These are phyloP conservation scores for Melopsittacus undulatus DNA, from an alignment of 2,797 vertebrate species.

Conservation along the genomic window DNA sequence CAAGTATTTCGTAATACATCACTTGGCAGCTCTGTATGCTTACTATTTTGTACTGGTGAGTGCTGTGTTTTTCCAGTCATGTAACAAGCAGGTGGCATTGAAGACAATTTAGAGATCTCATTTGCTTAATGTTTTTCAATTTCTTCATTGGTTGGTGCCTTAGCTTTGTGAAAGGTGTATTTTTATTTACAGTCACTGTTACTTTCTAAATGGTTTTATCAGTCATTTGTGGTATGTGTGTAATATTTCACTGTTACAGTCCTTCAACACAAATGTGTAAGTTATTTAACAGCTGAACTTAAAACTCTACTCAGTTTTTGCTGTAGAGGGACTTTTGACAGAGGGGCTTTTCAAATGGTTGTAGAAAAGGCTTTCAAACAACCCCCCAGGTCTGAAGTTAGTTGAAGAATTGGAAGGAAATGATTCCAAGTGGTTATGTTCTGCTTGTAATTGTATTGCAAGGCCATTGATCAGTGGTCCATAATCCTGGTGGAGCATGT, in stretches of 20 bases:
- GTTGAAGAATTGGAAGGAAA: background rate
- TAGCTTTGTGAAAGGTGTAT: background rate
- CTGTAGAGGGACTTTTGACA: background rate
- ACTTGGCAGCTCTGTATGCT: conserved; percentile 91
- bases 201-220: background rate
- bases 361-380: background rate
- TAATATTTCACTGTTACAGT: background rate
- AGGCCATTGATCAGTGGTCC: background rate
- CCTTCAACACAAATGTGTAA: background rate
- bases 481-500: background rate
- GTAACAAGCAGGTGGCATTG: conserved; percentile 79
- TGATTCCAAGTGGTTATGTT: background rate
- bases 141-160: background rate
- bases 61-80: conserved; percentile 82
- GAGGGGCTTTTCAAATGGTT: background rate
- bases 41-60: conserved; percentile 98
- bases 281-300: background rate
- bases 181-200: background rate
- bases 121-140: background rate
- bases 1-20: conserved; percentile 96
- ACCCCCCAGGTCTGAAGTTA: background rate
- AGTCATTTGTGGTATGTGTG: background rate
- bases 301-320: background rate
- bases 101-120: conserved; percentile 51
- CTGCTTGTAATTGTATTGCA: background rate